Percentiles rank a stretch among this genome's conserved stretches.
Evolutionary conservation across 2,888 invertebrate genomes (phyloP).

Genomic region (Heliconius aoede): DNA sequence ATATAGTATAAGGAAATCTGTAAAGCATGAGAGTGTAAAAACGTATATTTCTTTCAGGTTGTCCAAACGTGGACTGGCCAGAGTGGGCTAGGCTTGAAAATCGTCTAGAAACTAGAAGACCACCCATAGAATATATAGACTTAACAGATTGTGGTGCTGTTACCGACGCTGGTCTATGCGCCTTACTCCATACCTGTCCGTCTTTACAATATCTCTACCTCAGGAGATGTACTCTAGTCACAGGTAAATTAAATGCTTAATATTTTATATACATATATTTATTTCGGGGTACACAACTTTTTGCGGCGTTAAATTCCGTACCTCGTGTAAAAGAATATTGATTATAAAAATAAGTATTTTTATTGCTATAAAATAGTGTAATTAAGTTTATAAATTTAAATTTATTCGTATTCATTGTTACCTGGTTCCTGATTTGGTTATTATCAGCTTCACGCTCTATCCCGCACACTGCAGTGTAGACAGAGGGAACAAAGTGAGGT

Average conservation of each 20-base stretch:
- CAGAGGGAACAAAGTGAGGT: too few relatives aligned
- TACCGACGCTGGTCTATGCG: conserved; percentile 92
- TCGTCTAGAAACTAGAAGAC: conserved; percentile 82
- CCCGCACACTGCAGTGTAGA: too few relatives aligned
- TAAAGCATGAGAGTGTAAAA: background rate
- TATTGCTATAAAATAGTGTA: background rate
- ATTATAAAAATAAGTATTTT: too few relatives aligned
- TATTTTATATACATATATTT: too few relatives aligned
- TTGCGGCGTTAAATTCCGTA: too few relatives aligned
- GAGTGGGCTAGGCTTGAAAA: conserved; percentile 87
- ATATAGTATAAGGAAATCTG: background rate
- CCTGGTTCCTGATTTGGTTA: background rate
- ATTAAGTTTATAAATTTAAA: background rate
- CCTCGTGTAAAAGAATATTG: too few relatives aligned
- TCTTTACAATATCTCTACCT: conserved; percentile 94
- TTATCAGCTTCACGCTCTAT: too few relatives aligned
- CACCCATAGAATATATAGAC: conserved; percentile 94
- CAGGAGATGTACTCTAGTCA: conserved; percentile 93
- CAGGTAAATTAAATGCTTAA: conserved; percentile 79
- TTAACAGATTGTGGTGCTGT: conserved; percentile 94
- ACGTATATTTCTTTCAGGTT: conserved; percentile 76
- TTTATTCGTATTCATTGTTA: background rate
- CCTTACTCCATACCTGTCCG: conserved; percentile 93
- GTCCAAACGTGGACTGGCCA: conserved; percentile 91
- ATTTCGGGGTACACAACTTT: too few relatives aligned